Base-by-base conservation (phyloP, 2,113 vertebrate genomes). In the Phalacrocorax pelagicus region DNA sequence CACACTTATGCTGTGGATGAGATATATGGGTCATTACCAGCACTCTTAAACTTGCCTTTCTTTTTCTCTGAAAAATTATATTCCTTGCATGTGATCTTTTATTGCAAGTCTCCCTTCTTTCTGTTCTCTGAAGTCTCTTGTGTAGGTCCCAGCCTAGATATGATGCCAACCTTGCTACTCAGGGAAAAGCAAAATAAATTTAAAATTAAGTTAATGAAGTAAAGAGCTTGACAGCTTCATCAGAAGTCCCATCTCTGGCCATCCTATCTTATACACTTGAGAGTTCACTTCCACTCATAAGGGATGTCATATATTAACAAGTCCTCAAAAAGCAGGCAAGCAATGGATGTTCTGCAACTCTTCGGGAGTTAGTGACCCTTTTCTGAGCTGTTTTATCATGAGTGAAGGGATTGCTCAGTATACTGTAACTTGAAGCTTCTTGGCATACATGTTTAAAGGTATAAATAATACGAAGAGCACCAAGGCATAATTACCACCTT, bases 391-490 rank as follows among this genome's bases (percentile, higher is more conserved):
- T 89, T 82, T 93, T 70, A 92, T 91, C 15, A 26, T 80, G 62
- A 94, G 91, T 81, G n/a, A 93, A 90, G 77, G 94, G 81, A 94
- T 89, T 94, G 88, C 59, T 55, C 81, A 32, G 55, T 69, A 80
- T 83, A 86, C 32, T 59, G 70, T 66, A 90, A 86, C 80, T 92
- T 88, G 57, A 96, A 97, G 69, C 57, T 40, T 69, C 82, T 97
- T 96, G 46, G 72, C 81, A 90, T 86, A 87, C 61, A 62, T 78
- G 38, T 94, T 95, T 93, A 91, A 96, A 94, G 74, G 84, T 89
- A 90, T 92, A 96, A 97, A 86, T 74, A 97, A 96, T 92, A 95
- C 47, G 85, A 97, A 96, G 29, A 93, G 46, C 44, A 93, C 57
- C 38, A 72, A 94, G 70, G 26, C n/a, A 27, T 95, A 95, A 97